Evolutionary conservation across 2,113 vertebrate genomes (phyloP).

Genomic region (Baryphthengus martii): DNA sequence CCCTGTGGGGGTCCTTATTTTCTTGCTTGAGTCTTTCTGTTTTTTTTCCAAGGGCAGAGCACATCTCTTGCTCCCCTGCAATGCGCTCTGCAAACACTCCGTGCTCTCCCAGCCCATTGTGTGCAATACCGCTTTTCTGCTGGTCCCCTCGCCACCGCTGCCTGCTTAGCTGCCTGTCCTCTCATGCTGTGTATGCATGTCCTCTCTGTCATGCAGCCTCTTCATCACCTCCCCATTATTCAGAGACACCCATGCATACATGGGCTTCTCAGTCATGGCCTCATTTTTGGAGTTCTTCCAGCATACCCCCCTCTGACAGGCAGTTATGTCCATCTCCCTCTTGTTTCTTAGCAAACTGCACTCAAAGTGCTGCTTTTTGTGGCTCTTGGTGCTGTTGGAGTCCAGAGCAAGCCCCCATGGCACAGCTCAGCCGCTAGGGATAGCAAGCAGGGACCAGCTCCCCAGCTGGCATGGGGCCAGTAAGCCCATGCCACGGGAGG

Average conservation of each 20-base stretch:
- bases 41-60: not conserved
- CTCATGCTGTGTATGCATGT: not conserved
- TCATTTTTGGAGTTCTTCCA: not conserved
- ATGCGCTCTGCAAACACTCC: accelerated
- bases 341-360: not conserved
- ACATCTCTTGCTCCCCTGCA: not conserved
- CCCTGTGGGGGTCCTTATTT: not conserved
- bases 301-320: not conserved
- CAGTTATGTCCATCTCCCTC: not conserved
- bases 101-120: accelerated
- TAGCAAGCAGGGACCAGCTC: not conserved
- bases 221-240: not conserved
- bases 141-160: accelerated
- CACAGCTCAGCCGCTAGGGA: not conserved
- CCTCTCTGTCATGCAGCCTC: not conserved
- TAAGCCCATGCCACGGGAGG: accelerated
- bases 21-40: not conserved
- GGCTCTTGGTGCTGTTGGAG: not conserved
- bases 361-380: not conserved
- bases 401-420: not conserved
- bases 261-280: not conserved
- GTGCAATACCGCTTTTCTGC: not conserved
- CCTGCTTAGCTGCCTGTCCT: not conserved
- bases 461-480: not conserved
- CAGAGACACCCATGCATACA: accelerated